A percentile compares a stretch with the other conserved stretches of the same genome.
These are phyloP conservation scores for Oligia strigilis DNA, from an alignment of 2,888 invertebrate species.

Conservation along the genomic window DNA sequence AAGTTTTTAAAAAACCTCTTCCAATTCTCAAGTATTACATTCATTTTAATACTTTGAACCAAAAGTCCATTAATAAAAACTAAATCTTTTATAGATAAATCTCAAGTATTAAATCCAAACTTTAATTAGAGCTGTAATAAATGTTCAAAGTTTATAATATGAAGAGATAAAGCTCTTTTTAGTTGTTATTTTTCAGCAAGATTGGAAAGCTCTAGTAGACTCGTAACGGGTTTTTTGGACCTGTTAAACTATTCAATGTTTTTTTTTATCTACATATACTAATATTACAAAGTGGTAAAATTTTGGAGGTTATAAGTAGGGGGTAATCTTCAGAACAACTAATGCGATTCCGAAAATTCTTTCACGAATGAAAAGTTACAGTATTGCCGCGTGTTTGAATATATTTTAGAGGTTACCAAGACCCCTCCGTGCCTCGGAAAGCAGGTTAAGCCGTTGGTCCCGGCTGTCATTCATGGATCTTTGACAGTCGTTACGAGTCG, in stretches of 20 bases:
- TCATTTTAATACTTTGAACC: slow-evolving; percentile 38
- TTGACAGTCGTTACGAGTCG: too few species aligned
- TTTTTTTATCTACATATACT: neutral
- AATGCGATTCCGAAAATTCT: neutral
- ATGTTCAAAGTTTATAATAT: slow-evolving; percentile 57
- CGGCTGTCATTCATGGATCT: too few species aligned
- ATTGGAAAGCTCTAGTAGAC: slow-evolving; percentile 10
- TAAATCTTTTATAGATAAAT: slow-evolving; percentile 65
- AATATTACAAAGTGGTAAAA: neutral
- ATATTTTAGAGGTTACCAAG: neutral
- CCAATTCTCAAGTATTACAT: slow-evolving; percentile 26
- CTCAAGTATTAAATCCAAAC: slow-evolving; percentile 57
- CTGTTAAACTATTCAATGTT: neutral
- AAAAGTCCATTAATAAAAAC: slow-evolving; percentile 55
- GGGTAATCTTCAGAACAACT: neutral
- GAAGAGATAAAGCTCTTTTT: slow-evolving; percentile 32
- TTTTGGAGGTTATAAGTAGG: neutral
- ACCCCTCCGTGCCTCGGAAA: too few species aligned
- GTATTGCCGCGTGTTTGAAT: neutral
- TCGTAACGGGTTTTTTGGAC: neutral
- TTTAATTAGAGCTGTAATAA: slow-evolving; percentile 58
- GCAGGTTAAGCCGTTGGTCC: too few species aligned
- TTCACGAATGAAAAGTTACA: neutral
- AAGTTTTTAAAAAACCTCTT: slow-evolving; percentile 15
- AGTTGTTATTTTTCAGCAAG: slow-evolving; percentile 34